These are phyloP conservation scores for Mimachlamys varia DNA, from an alignment of 2,888 invertebrate genomes.

Conservation along the genomic window DNA sequence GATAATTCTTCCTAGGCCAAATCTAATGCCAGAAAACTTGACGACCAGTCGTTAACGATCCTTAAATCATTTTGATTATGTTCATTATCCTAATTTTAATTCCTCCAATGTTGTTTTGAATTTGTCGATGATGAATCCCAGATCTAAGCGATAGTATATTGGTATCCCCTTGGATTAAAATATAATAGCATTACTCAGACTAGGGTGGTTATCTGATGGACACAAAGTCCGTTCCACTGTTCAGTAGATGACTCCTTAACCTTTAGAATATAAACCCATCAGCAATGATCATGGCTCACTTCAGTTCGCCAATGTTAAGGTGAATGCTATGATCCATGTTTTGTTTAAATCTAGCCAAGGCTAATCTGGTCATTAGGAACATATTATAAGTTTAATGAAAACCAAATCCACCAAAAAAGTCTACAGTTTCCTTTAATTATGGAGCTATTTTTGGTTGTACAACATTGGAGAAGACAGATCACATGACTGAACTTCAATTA, in stretches of 20 bases:
- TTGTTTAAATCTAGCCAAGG: no score
- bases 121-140: background rate
- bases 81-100: background rate
- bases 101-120: background rate
- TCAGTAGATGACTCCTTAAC: background rate
- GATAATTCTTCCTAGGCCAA: background rate
- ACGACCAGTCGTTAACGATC: background rate
- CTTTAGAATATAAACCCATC: conserved; percentile 11
- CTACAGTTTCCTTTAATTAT: background rate
- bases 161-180: background rate
- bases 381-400: background rate
- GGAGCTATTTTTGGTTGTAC: background rate
- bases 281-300: background rate
- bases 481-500: background rate
- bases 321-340: background rate
- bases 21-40: background rate
- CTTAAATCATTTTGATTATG: background rate
- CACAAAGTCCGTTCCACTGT: background rate
- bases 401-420: background rate
- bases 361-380: background rate
- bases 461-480: background rate
- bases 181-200: background rate
- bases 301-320: background rate
- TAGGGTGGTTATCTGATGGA: background rate
- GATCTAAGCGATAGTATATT: background rate